phyloP scores from a whole-genome alignment of 1,140 invertebrate genomes.

The Vanessa tameamea region DNA sequence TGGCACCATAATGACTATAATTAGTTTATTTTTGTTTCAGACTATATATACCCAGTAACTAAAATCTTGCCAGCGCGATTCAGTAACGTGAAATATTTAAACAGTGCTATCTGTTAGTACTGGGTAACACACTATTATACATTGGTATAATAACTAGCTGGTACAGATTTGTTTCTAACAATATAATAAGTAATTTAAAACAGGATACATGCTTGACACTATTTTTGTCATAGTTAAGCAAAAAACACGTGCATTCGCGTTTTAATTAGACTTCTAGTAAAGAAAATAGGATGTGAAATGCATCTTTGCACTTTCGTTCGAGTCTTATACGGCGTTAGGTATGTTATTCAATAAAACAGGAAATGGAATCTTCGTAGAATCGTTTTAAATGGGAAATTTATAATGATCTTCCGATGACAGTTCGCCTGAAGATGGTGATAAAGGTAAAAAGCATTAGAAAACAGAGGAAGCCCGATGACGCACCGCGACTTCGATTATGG shows the following conservation, averaged over 20 bases:
- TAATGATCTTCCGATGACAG: background rate
- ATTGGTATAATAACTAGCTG: too few species aligned
- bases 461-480: too few species aligned
- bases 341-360: conserved; percentile 20
- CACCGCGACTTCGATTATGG: too few species aligned
- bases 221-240: background rate
- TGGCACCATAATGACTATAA: too few species aligned
- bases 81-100: too few species aligned
- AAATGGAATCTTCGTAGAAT: conserved; percentile 10
- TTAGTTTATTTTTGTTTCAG: too few species aligned
- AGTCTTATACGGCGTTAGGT: conserved; percentile 16
- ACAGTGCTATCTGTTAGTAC: too few species aligned
- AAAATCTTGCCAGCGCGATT: too few species aligned
- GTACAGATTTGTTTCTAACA: too few species aligned
- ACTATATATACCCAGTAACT: too few species aligned
- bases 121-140: too few species aligned
- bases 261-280: conserved; percentile 20
- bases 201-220: background rate
- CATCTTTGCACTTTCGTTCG: conserved; percentile 4
- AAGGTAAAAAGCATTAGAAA: too few species aligned
- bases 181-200: background rate
- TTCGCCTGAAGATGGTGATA: background rate
- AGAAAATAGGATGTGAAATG: conserved; percentile 39
- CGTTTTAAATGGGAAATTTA: background rate
- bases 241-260: background rate